Percentiles rank a stretch among this genome's conserved stretches.
Conservation (phyloP, 1,140 invertebrate species). For the Tenebrio molitor region DNA sequence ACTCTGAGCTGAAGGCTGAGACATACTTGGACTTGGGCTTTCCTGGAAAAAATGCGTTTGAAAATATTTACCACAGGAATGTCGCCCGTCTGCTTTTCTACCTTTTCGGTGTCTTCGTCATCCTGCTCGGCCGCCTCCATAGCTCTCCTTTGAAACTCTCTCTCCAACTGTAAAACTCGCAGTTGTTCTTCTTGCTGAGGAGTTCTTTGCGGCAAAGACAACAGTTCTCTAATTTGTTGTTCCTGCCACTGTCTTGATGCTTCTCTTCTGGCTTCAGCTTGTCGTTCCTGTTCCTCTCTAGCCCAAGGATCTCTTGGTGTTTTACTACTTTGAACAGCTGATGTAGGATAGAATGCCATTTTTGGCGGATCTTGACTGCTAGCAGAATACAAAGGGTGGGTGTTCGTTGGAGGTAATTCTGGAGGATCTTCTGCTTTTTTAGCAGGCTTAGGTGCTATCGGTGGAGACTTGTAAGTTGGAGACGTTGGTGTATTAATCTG, state of each 20-base stretch:
- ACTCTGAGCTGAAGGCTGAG: constrained; percentile 53
- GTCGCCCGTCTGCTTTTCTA: constrained; percentile 21
- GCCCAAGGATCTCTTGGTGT: constrained; percentile 85
- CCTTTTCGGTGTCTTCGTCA: constrained; percentile 74
- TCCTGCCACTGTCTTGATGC: constrained; percentile 72
- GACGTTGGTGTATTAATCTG: constrained; percentile 68
- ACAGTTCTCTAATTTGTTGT: constrained; percentile 85
- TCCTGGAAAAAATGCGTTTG: constrained; percentile 55
- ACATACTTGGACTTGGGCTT: constrained; percentile 57
- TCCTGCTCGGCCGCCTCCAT: constrained; percentile 85
- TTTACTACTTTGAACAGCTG: constrained; percentile 61
- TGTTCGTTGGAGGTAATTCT: constrained; percentile 79
- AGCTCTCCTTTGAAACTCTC: constrained; percentile 90
- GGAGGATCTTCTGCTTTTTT: constrained; percentile 70
- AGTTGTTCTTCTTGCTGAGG: constrained; percentile 89
- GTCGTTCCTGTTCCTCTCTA: constrained; percentile 88
- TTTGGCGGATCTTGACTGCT: constrained; percentile 82
- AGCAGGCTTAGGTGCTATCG: constrained; percentile 68
- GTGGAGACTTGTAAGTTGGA: constrained; percentile 66
- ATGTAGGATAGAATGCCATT: constrained; percentile 77
- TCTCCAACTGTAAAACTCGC: constrained; percentile 84
- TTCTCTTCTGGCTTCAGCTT: constrained; percentile 78
- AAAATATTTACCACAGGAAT: not conserved
- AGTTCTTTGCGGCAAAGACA: constrained; percentile 76
- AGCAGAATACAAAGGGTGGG: constrained; percentile 81